Base-by-base conservation (phyloP, 2,888 invertebrate species). In the Brachypalpus laphriformis region DNA sequence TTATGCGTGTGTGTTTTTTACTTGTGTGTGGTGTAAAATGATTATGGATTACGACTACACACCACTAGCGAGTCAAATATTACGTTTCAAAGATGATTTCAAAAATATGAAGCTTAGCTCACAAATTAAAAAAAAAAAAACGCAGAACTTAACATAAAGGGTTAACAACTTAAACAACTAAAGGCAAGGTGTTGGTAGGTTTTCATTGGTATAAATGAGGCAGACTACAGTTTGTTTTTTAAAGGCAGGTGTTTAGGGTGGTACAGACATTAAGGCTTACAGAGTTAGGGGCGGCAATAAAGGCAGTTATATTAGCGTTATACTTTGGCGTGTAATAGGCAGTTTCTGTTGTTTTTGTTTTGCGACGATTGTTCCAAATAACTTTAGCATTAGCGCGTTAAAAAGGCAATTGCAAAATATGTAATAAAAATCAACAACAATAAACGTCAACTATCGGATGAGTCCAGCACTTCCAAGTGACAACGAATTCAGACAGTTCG, bases 401-500 rank as follows among this genome's bases (percentile, higher is more conserved):
- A 37, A 22, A 37, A 71, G 59, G 77, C 76, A 16, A 25, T 82
- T 57, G 56, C 56, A 61, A n/a, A 25, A 47, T 31, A 14, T 61
- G 51, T 42, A 59, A 20, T 34, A 68, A 31, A 11, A 51, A 1
- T n/a, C n/a, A 75, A 75, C 42, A 25, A 49, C 81, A 85, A 51
- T 40, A 66, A 81, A 75, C 75, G 70, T 81, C 71, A 76, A 37
- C 57, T 71, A 71, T 76, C 28, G 65, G 66, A 75, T 2, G 28
- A 76, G 68, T 80, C 87, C 89, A 88, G 87, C 90, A 91, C 91
- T 89, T 90, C 74, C 89, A 91, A 87, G 59, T 78, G 87, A 88
- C 83, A 87, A 74, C 86, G 86, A 88, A 89, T 89, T 89, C 91
- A 89, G 91, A 91, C 91, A 91, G 89, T 88, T 91, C 91, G 91